These are phyloP conservation scores for Pogoniulus pusillus DNA, from an alignment of 2,797 vertebrate genomes.

Conservation along the genomic window DNA sequence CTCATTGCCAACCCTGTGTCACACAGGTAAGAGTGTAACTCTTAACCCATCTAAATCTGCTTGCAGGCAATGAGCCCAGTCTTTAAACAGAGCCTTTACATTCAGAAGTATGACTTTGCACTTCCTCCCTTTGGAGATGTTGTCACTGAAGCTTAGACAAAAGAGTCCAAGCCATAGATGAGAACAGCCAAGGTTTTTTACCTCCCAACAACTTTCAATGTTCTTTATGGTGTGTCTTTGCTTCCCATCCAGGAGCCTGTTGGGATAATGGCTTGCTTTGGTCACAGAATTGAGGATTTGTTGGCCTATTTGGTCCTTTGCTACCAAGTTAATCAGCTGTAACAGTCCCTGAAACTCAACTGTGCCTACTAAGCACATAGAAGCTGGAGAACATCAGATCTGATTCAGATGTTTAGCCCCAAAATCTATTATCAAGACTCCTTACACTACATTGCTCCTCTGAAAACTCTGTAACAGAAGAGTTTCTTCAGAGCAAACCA, in stretches of 20 bases:
- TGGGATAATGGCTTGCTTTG: neutral
- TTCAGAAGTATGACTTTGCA: neutral
- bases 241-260: neutral
- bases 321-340: neutral
- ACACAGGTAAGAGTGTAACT: neutral
- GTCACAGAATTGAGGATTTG: neutral
- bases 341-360: neutral
- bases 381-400: neutral
- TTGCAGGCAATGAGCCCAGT: neutral
- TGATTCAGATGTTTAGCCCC: neutral
- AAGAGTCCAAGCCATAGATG: neutral
- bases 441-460: neutral
- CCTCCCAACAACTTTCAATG: neutral
- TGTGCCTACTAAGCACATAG: neutral
- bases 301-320: neutral
- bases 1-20: too few species aligned
- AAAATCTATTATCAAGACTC: constrained; percentile 10
- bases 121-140: neutral
- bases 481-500: neutral
- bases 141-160: neutral
- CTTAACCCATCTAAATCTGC: neutral
- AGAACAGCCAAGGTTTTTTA: neutral
- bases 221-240: neutral
- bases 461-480: neutral
- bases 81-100: neutral